Conservation (phyloP, 2,888 invertebrate species). For the Strigamia transsilvanica region DNA sequence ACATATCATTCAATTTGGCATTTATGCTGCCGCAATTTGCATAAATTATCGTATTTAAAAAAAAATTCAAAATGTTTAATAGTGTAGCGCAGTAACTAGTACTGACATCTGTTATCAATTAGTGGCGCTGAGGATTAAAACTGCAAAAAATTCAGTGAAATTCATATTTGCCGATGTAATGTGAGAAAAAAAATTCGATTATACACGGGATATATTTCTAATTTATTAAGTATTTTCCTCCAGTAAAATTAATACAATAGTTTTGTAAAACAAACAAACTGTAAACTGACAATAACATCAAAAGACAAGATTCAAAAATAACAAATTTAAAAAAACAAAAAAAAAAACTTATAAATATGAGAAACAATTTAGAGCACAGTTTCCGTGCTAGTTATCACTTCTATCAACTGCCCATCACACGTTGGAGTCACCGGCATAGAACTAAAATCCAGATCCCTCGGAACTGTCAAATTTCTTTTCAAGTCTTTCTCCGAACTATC, state of each 20-base stretch:
- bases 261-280: background rate
- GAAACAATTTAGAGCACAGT: conserved; percentile 50
- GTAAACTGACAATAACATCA: background rate
- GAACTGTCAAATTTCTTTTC: conserved; percentile 14
- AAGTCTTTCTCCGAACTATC: conserved; percentile 16
- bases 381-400: conserved; percentile 51
- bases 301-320: background rate
- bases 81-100: background rate
- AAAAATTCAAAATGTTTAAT: background rate
- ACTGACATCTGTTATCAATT: background rate
- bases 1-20: too few species aligned
- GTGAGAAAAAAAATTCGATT: too few species aligned
- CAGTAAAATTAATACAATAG: background rate
- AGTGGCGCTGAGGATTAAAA: background rate
- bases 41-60: too few species aligned
- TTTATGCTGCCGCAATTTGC: too few species aligned
- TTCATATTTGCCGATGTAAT: too few species aligned
- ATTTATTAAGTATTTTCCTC: too few species aligned
- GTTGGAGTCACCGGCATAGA: conserved; percentile 46
- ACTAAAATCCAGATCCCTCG: conserved; percentile 4
- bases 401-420: background rate
- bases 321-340: background rate
- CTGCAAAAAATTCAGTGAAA: too few species aligned
- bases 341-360: background rate
- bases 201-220: too few species aligned